phyloP scores from a whole-genome alignment of 2,113 vertebrate genomes.

The Erythrocebus patas region DNA sequence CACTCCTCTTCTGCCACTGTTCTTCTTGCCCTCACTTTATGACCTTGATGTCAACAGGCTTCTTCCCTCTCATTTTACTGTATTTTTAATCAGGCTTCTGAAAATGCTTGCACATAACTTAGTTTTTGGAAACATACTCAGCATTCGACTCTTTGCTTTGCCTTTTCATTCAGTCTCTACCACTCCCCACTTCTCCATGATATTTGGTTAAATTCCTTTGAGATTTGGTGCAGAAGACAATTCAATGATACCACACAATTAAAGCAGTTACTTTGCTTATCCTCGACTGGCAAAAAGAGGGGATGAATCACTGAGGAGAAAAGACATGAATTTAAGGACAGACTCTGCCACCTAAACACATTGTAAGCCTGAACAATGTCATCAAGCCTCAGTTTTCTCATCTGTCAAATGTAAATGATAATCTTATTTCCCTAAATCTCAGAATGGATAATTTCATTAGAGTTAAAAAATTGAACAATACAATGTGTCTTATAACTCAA shows the following conservation, averaged over 20 bases:
- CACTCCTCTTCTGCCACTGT: neutral
- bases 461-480: neutral
- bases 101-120: neutral
- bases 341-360: neutral
- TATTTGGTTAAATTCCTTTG: neutral
- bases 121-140: neutral
- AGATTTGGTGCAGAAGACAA: neutral
- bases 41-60: neutral
- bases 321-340: neutral
- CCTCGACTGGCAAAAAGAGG: neutral
- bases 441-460: neutral
- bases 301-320: neutral
- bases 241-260: neutral
- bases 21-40: neutral
- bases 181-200: neutral
- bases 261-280: neutral
- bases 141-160: neutral
- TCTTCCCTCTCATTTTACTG: neutral
- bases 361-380: neutral
- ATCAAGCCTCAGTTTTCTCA: neutral
- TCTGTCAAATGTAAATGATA: neutral
- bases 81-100: neutral
- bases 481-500: neutral
- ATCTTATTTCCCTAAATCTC: neutral
- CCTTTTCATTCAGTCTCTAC: neutral